Evolutionary conservation across 1,140 invertebrate genomes (phyloP).

Genomic region (Sycophila sp.): DNA sequence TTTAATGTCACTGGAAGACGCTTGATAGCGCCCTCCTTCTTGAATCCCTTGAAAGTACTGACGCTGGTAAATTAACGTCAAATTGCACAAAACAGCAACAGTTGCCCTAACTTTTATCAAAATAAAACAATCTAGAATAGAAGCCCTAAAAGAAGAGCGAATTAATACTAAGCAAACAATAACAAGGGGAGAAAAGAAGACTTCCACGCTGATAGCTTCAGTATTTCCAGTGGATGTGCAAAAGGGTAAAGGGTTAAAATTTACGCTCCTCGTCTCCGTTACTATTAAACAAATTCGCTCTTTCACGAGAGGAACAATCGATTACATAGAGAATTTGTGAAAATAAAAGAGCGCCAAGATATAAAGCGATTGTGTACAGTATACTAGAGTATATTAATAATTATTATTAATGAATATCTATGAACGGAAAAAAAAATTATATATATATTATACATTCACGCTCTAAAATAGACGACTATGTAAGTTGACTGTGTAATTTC

Average conservation of each 20-base stretch:
- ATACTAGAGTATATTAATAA: conserved; percentile 63
- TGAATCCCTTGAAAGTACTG: conserved; percentile 34
- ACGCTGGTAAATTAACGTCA: conserved; percentile 26
- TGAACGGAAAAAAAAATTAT: conserved; percentile 49
- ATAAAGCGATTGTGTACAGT: conserved; percentile 64
- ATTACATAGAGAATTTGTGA: conserved; percentile 39
- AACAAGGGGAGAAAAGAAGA: conserved; percentile 38
- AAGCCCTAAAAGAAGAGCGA: conserved; percentile 15
- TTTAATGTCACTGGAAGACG: conserved; percentile 25
- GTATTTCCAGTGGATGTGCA: conserved; percentile 48
- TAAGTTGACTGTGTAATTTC: conserved; percentile 49
- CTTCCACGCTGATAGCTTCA: conserved; percentile 46
- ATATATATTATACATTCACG: conserved; percentile 46
- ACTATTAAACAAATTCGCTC: conserved; percentile 41
- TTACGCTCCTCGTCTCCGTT: conserved; percentile 28
- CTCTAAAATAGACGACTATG: conserved; percentile 47
- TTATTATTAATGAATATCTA: conserved; percentile 57
- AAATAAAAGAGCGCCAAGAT: conserved; percentile 52
- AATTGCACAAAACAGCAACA: conserved; percentile 34
- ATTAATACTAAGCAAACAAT: conserved; percentile 23
- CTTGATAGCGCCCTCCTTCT: conserved; percentile 13
- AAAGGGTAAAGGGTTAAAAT: conserved; percentile 31
- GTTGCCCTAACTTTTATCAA: conserved; percentile 23
- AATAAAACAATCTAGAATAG: conserved; percentile 30
- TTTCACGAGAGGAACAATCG: conserved; percentile 36